phyloP scores from a whole-genome alignment of 2,888 invertebrate species.

The Caenorhabditis becei region DNA sequence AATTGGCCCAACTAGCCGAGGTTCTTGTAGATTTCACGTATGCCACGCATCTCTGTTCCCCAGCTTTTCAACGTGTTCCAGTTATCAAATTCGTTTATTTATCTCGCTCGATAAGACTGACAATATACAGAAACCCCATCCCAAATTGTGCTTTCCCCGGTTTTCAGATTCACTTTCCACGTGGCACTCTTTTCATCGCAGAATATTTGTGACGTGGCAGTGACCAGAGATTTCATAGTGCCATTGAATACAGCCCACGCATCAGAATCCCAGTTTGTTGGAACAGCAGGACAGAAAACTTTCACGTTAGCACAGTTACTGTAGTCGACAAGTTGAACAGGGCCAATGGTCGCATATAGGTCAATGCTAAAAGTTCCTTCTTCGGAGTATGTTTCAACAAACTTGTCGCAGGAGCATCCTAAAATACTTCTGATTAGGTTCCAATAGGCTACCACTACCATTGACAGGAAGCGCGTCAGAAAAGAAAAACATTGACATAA shows the following conservation, averaged over 20 bases:
- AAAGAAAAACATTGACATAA: no score
- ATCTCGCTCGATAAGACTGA: constrained; percentile 26
- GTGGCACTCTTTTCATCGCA: constrained; percentile 5
- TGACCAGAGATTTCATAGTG: constrained; percentile 17
- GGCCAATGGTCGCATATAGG: constrained; percentile 28
- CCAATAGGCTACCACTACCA: no score
- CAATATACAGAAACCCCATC: constrained; percentile 23
- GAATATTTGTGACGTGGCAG: constrained; percentile 2
- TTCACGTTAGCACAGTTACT: constrained; percentile 15
- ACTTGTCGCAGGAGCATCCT: not conserved
- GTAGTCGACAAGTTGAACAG: constrained; percentile 23
- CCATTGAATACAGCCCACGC: constrained; percentile 37
- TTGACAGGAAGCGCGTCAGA: no score
- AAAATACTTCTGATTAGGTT: no score
- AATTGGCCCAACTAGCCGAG: not conserved
- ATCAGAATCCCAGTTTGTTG: constrained; percentile 10
- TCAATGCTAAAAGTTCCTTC: constrained; percentile 32
- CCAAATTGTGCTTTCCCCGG: constrained; percentile 13
- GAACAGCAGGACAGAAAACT: constrained; percentile 11
- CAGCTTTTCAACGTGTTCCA: no score
- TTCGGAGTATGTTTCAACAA: constrained; percentile 13
- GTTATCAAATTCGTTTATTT: not conserved
- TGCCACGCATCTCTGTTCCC: no score
- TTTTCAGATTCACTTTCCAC: constrained; percentile 25
- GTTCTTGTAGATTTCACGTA: not conserved